Evolutionary conservation across 2,888 invertebrate species (phyloP).

Genomic region (Aspidapion aeneum): DNA sequence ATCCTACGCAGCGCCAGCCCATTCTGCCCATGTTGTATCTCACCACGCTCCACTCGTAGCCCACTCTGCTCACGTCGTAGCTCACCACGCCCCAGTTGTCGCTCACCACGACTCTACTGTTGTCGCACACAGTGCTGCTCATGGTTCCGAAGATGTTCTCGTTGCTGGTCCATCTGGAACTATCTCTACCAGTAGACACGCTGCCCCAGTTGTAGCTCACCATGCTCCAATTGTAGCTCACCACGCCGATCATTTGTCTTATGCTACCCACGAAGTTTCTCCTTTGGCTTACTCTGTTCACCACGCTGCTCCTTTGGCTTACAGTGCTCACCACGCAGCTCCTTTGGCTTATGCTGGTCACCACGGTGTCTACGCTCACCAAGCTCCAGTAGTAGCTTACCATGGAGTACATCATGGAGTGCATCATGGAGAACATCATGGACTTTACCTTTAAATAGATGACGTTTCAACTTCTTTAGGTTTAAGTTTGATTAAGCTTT

Average conservation of each 20-base stretch:
- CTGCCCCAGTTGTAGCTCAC: conserved; percentile 28
- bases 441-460: neutral
- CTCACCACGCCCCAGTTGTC: conserved; percentile 20
- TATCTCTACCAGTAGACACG: no score
- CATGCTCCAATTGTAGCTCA: no score
- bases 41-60: conserved; percentile 20
- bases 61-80: conserved; percentile 18
- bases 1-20: conserved; percentile 10
- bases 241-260: no score
- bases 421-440: neutral
- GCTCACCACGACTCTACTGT: conserved; percentile 11
- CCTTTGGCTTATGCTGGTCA: neutral
- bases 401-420: neutral
- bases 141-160: conserved; percentile 36
- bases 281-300: no score
- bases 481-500: neutral
- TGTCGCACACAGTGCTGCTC: conserved; percentile 27
- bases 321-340: neutral
- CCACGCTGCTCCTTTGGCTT: no score
- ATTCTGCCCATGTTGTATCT: conserved; percentile 22
- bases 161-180: conserved; percentile 27
- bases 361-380: neutral
- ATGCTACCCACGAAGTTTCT: no score
- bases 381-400: neutral
- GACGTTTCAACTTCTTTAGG: neutral